Evolutionary conservation across 2,888 invertebrate genomes (phyloP).

Genomic region (Copidosoma aretas): DNA sequence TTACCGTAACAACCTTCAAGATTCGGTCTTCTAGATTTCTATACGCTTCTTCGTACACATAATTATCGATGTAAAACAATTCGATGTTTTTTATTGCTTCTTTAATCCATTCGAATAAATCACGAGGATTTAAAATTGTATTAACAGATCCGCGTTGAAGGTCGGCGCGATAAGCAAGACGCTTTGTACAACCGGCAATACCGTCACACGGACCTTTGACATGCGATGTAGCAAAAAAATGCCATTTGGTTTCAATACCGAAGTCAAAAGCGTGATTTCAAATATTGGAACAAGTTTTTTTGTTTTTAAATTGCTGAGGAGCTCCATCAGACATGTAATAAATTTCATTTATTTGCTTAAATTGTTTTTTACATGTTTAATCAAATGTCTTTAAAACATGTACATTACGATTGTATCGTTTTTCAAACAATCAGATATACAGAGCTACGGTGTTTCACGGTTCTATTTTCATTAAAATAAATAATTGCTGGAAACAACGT

Average conservation of each 20-base stretch:
- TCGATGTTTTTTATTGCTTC: not conserved
- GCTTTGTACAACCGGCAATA: not conserved
- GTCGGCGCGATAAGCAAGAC: not conserved
- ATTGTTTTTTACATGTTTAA: not conserved
- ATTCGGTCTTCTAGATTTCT: not conserved
- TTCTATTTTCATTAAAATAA: not conserved
- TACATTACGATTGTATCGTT: not conserved
- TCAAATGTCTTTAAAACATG: not conserved
- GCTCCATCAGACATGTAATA: not conserved
- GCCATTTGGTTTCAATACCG: not conserved
- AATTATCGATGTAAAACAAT: not conserved
- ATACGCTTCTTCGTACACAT: not conserved
- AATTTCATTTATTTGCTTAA: not conserved
- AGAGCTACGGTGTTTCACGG: not conserved
- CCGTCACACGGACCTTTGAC: not conserved
- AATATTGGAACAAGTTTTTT: not conserved
- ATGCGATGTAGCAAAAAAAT: not conserved
- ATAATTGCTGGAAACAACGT: not conserved
- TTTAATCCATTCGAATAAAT: not conserved
- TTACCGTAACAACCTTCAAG: not conserved
- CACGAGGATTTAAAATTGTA: not conserved
- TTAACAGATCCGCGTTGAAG: not conserved
- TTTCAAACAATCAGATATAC: not conserved
- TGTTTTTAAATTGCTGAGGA: not conserved
- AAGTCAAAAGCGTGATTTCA: not conserved